Percentiles rank a stretch among this genome's conserved stretches.
Conservation (phyloP, 1,140 invertebrate species). For the Zeugodacus cucurbitae region DNA sequence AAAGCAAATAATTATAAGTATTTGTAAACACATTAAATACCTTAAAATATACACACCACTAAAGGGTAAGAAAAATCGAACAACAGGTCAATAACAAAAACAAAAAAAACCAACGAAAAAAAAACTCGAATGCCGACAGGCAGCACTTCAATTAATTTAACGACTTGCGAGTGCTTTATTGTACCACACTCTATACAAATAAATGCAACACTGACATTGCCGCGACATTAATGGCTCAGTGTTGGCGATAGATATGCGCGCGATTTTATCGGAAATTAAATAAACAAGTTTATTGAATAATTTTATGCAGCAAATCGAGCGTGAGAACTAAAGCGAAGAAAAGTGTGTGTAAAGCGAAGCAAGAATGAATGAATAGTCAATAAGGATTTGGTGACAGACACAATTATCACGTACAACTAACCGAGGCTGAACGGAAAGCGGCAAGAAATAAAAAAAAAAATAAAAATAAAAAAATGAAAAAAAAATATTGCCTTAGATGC, state of each 20-base stretch:
- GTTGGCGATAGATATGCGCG: neutral
- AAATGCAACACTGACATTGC: neutral
- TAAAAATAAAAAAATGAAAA: no score
- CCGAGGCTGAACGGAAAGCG: neutral
- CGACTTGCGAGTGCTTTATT: neutral
- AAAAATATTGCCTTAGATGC: neutral
- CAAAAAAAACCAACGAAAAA: neutral
- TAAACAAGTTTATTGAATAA: constrained; percentile 7
- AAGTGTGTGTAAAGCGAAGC: neutral
- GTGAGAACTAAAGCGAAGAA: neutral
- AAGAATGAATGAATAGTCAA: neutral
- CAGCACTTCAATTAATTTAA: constrained; percentile 30
- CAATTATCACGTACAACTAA: constrained; percentile 3
- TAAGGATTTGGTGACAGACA: neutral
- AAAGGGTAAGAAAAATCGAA: neutral
- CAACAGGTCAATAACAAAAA: neutral
- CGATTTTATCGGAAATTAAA: constrained; percentile 10
- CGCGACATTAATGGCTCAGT: neutral
- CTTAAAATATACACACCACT: neutral
- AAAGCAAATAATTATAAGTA: neutral
- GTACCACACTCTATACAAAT: neutral
- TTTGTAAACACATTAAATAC: neutral
- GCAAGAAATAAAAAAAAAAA: neutral
- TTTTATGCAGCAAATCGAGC: neutral
- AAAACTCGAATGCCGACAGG: neutral